These are phyloP conservation scores for Helicolenus hilgendorfi DNA, from an alignment of 2,797 vertebrate species.

Conservation along the genomic window DNA sequence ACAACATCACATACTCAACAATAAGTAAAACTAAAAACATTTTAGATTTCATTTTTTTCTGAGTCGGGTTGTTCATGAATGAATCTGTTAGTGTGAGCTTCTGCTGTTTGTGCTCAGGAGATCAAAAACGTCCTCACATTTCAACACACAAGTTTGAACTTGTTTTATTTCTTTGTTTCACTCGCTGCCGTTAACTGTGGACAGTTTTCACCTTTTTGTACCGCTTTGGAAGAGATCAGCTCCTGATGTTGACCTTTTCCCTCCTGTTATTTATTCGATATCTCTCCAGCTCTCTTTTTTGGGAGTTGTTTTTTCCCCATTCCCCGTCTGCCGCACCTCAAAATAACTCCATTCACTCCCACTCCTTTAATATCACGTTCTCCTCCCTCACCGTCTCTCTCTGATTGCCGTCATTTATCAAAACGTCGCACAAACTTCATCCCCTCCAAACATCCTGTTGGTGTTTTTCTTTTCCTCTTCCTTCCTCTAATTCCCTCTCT, in stretches of 20 bases:
- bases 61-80: no score
- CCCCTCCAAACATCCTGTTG: background rate
- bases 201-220: no score
- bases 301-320: background rate
- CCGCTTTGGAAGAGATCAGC: background rate
- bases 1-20: no score
- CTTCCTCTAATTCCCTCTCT: background rate
- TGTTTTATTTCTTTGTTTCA: no score
- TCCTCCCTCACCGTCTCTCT: background rate
- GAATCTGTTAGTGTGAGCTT: no score
- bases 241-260: background rate
- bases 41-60: no score
- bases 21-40: background rate
- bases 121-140: no score
- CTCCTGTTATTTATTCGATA: background rate
- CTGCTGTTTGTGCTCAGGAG: no score
- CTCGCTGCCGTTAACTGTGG: no score
- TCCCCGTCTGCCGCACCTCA: background rate
- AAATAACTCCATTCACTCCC: conserved; percentile 9
- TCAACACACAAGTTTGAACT: no score
- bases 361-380: conserved; percentile 4
- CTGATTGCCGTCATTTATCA: conserved; percentile 57
- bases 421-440: conserved; percentile 6
- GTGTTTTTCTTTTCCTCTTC: background rate
- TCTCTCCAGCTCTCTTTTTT: background rate